These are phyloP conservation scores for Hartigia nigra DNA, from an alignment of 2,888 invertebrate species.

Conservation along the genomic window DNA sequence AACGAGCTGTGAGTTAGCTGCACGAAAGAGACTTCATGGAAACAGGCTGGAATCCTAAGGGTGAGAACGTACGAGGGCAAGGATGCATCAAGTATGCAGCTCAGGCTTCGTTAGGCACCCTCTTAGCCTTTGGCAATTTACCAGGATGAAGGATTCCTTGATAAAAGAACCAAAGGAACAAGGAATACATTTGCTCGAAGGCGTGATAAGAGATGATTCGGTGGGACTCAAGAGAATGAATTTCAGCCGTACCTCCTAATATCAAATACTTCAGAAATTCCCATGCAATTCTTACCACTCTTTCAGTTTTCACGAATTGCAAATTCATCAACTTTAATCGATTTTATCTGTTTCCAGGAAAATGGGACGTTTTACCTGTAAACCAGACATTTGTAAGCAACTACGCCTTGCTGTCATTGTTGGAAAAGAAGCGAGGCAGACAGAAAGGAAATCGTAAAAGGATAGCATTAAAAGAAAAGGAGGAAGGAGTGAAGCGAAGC, in stretches of 20 bases:
- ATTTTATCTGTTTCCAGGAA: background rate
- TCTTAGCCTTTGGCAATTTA: slow-evolving; percentile 38
- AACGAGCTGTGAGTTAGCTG: background rate
- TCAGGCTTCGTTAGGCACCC: slow-evolving; percentile 42
- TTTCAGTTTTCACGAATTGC: background rate
- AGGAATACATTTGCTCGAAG: slow-evolving; percentile 31
- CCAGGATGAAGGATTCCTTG: slow-evolving; percentile 38
- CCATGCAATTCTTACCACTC: background rate
- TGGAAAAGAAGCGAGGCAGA: background rate
- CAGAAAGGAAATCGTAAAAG: slow-evolving; percentile 21
- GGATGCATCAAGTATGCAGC: slow-evolving; percentile 38
- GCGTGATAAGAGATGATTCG: slow-evolving; percentile 35
- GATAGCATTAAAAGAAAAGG: background rate
- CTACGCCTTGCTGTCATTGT: background rate
- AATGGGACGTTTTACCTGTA: background rate
- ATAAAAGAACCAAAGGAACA: slow-evolving; percentile 37
- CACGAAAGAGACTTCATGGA: background rate
- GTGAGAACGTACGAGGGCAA: slow-evolving; percentile 8
- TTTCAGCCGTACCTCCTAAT: background rate
- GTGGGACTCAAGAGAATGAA: too few relatives aligned
- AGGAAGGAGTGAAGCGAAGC: background rate
- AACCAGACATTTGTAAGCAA: background rate
- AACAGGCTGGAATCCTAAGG: background rate
- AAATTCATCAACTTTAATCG: background rate
- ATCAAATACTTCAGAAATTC: background rate